Conservation (phyloP, 2,797 vertebrate genomes). For the Sebastes paucispinis region DNA sequence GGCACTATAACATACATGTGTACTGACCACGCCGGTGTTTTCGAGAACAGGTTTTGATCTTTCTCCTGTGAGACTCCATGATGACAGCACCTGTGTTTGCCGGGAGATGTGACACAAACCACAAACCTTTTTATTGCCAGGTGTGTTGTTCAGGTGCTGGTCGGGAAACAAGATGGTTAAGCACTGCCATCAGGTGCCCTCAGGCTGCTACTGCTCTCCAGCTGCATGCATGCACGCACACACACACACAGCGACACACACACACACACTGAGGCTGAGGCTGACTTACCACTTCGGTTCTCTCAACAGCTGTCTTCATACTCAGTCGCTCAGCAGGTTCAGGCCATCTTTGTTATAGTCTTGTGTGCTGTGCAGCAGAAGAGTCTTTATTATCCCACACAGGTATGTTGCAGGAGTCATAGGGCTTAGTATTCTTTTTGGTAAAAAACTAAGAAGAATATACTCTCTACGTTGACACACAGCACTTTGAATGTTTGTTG, state of each 20-base stretch:
- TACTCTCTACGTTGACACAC: not conserved
- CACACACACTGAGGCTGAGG: not conserved
- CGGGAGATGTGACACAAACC: not conserved
- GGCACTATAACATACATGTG: not conserved
- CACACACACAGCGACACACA: not conserved
- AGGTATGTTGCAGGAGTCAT: not conserved
- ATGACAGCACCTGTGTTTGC: slow-evolving; percentile 27
- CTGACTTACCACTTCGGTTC: slow-evolving; percentile 8
- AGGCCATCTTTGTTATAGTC: not conserved
- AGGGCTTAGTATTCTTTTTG: not conserved
- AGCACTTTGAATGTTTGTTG: not conserved
- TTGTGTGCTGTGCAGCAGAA: not conserved
- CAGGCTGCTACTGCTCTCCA: slow-evolving; percentile 59
- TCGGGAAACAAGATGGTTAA: slow-evolving; percentile 32
- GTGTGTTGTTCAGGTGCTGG: slow-evolving; percentile 52
- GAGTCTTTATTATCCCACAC: not conserved
- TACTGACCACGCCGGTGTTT: not conserved
- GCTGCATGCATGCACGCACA: not conserved
- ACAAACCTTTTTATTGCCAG: slow-evolving; percentile 13
- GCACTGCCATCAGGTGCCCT: slow-evolving; percentile 73
- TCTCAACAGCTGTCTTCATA: slow-evolving; percentile 23
- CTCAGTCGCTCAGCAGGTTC: slow-evolving; percentile 29
- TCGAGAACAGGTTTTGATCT: not conserved
- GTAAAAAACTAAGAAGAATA: not conserved
- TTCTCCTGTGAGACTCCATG: not conserved